Conservation (phyloP, 2,113 vertebrate genomes). For the Psammodynastes pulverulentus region DNA sequence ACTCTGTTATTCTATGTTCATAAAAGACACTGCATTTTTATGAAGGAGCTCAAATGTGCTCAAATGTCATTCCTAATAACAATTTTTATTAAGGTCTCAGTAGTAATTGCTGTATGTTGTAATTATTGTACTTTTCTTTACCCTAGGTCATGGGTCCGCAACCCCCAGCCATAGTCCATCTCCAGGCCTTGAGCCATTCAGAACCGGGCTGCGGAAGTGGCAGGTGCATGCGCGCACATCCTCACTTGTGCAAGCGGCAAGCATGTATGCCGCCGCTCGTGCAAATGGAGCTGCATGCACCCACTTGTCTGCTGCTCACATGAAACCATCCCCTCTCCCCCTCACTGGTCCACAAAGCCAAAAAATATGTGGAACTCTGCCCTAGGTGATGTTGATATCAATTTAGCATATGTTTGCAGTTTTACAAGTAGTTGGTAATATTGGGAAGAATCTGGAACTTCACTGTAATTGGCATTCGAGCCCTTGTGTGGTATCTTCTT, state of each 20-base stretch:
- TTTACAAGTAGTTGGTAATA: background rate
- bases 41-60: background rate
- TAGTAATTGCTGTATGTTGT: background rate
- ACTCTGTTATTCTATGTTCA: too few relatives aligned
- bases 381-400: background rate
- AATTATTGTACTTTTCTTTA: background rate
- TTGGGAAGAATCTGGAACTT: background rate
- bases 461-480: background rate
- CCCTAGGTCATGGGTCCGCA: background rate
- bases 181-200: too few relatives aligned
- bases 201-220: too few relatives aligned
- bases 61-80: background rate
- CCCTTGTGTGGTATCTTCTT: background rate
- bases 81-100: background rate
- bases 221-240: too few relatives aligned
- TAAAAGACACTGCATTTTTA: background rate
- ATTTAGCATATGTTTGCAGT: background rate
- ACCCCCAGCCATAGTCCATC: too few relatives aligned
- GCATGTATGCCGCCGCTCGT: too few relatives aligned
- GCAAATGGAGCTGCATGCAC: too few relatives aligned
- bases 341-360: too few relatives aligned
- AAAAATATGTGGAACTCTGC: too few relatives aligned
- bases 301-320: too few relatives aligned
- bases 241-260: too few relatives aligned
- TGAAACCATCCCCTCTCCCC: too few relatives aligned